Evolutionary conservation across 1,140 invertebrate genomes (phyloP).

Genomic region (Brachionus calyciflorus): DNA sequence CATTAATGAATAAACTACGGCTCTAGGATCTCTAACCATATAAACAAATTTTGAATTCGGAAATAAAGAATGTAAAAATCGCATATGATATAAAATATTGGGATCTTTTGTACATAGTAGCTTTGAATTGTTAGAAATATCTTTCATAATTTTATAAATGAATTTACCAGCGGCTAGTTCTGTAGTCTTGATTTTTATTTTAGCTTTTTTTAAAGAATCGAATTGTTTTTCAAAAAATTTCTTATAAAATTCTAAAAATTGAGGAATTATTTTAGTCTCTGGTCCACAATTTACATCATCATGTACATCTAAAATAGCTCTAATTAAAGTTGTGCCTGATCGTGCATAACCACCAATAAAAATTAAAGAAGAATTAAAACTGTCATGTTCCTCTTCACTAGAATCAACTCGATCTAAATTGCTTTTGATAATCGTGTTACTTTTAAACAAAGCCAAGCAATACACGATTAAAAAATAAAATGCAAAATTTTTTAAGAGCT

Average conservation of each 20-base stretch:
- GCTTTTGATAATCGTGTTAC: too few relatives aligned
- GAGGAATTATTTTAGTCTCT: conserved; percentile 91
- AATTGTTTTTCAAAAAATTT: conserved; percentile 83
- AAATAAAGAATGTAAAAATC: conserved; percentile 5
- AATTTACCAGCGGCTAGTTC: not conserved
- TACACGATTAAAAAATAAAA: too few relatives aligned
- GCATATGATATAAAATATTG: not conserved
- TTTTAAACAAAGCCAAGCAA: too few relatives aligned
- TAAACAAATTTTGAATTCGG: conserved; percentile 30
- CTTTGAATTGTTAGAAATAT: not conserved
- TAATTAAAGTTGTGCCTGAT: conserved; percentile 90
- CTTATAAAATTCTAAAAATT: conserved; percentile 77
- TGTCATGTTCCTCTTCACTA: too few relatives aligned
- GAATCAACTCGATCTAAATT: too few relatives aligned
- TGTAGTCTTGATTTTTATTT: not conserved
- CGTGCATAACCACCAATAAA: conserved; percentile 95
- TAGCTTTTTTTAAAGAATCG: conserved; percentile 1
- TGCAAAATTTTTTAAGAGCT: too few relatives aligned
- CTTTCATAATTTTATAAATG: not conserved
- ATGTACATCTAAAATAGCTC: conserved; percentile 97
- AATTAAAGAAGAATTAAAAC: not conserved
- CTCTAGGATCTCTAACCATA: not conserved
- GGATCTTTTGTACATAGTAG: conserved; percentile 20
- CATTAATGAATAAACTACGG: not conserved
- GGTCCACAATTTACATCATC: conserved; percentile 95